Evolutionary conservation across 1,140 invertebrate genomes (phyloP).

Genomic region (Bilobella aurantiaca): DNA sequence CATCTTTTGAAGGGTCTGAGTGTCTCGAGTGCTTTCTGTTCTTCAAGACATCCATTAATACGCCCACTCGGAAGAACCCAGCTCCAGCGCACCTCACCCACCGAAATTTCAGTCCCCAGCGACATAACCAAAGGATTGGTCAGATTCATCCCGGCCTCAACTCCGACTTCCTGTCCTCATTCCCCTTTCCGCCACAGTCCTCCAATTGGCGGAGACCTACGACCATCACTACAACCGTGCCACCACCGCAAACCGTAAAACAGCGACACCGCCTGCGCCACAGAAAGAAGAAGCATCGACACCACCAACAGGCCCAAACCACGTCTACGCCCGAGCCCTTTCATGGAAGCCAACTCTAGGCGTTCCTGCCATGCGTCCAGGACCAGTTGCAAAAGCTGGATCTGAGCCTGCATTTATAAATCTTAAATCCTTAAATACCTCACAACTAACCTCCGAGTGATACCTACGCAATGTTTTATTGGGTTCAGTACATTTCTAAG

Average conservation of each 20-base stretch:
- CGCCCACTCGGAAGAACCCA: not conserved
- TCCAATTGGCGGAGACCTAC: not conserved
- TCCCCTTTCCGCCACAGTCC: not conserved
- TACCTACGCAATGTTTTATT: not conserved
- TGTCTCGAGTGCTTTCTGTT: not conserved
- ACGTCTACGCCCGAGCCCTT: not conserved
- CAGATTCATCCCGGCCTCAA: not conserved
- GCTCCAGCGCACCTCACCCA: not conserved
- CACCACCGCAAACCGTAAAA: not conserved
- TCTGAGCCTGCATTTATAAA: not conserved
- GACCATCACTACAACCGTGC: not conserved
- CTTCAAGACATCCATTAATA: not conserved
- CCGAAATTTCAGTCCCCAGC: not conserved
- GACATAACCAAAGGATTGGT: not conserved
- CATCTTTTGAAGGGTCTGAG: not conserved
- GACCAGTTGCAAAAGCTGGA: not conserved
- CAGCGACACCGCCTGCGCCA: conserved; percentile 1
- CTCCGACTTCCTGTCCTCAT: not conserved
- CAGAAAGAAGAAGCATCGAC: conserved; percentile 1
- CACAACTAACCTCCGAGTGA: conserved; percentile 7
- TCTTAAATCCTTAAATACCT: not conserved
- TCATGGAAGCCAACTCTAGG: too few species aligned
- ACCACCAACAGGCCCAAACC: not conserved
- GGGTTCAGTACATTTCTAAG: not conserved
- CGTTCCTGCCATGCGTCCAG: not conserved